These are phyloP conservation scores for Rhinichthys osculus DNA, from an alignment of 2,797 vertebrate genomes.

Conservation along the genomic window DNA sequence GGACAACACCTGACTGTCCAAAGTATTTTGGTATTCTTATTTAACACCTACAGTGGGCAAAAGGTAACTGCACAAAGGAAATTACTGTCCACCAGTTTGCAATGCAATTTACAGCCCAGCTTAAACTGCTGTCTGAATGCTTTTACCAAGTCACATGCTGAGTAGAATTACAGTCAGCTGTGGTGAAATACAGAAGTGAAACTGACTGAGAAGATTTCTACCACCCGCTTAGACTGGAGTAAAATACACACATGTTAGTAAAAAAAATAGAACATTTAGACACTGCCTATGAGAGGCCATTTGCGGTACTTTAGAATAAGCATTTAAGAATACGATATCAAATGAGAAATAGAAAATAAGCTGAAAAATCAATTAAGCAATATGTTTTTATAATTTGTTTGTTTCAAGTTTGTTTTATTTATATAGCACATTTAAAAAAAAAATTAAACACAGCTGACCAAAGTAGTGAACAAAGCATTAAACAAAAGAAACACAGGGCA, in stretches of 20 bases:
- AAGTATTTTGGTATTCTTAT: neutral
- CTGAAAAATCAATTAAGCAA: neutral
- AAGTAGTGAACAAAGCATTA: no score
- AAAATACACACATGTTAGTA: neutral
- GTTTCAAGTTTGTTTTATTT: no score
- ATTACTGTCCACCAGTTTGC: neutral
- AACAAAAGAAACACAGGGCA: no score
- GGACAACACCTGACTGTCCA: neutral
- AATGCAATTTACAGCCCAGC: neutral
- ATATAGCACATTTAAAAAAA: no score
- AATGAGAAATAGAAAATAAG: neutral
- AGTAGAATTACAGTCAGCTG: constrained; percentile 26
- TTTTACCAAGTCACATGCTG: constrained; percentile 33
- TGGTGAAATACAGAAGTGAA: constrained; percentile 19
- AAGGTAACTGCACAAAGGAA: neutral
- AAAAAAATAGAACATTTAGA: neutral
- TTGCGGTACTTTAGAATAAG: neutral
- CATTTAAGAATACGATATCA: neutral
- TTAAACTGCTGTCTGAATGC: constrained; percentile 26
- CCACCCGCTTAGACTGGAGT: neutral
- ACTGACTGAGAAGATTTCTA: neutral
- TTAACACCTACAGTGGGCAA: constrained; percentile 2
- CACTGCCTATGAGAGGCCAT: neutral
- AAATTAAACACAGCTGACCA: no score
- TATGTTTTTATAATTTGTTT: no score